Conservation (phyloP, 2,113 vertebrate genomes). For the Hassar affinis region DNA sequence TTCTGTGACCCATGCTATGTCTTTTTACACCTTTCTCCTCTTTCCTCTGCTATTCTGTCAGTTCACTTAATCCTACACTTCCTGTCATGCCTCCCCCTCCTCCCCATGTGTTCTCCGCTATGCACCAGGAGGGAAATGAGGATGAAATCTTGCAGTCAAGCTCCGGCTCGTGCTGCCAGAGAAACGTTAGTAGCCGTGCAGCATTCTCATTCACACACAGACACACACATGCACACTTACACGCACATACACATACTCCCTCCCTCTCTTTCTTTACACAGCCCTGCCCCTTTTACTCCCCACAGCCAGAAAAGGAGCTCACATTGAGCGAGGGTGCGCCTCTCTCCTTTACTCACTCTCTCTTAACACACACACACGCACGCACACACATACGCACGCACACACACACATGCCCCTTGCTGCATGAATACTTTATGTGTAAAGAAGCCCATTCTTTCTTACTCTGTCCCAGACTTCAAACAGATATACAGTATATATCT, state of each 20-base stretch:
- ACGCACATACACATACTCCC: constrained; percentile 31
- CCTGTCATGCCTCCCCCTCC: constrained; percentile 34
- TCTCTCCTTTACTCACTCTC: constrained; percentile 60
- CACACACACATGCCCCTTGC: constrained; percentile 63
- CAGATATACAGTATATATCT: constrained; percentile 73
- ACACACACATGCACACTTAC: constrained; percentile 15
- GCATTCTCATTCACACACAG: constrained; percentile 46
- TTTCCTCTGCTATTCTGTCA: constrained; percentile 32
- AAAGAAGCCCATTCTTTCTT: constrained; percentile 74
- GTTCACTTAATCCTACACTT: constrained; percentile 46
- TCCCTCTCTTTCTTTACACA: constrained; percentile 55
- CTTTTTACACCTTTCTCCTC: constrained; percentile 8
- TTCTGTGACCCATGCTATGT: constrained; percentile 50
- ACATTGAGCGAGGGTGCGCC: constrained; percentile 71
- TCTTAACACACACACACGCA: constrained; percentile 54
- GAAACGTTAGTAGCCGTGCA: constrained; percentile 76
- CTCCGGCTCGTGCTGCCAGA: constrained; percentile 68
- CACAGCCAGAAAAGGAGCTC: constrained; percentile 77
- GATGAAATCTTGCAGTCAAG: constrained; percentile 51
- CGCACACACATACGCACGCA: constrained; percentile 56
- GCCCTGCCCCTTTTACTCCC: constrained; percentile 75
- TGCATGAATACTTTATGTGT: constrained; percentile 79
- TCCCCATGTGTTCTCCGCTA: constrained; percentile 35
- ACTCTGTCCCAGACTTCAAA: constrained; percentile 77
- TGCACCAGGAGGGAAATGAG: constrained; percentile 42